Conservation (phyloP, 2,888 invertebrate genomes). For the Leucophenga maculata region DNA sequence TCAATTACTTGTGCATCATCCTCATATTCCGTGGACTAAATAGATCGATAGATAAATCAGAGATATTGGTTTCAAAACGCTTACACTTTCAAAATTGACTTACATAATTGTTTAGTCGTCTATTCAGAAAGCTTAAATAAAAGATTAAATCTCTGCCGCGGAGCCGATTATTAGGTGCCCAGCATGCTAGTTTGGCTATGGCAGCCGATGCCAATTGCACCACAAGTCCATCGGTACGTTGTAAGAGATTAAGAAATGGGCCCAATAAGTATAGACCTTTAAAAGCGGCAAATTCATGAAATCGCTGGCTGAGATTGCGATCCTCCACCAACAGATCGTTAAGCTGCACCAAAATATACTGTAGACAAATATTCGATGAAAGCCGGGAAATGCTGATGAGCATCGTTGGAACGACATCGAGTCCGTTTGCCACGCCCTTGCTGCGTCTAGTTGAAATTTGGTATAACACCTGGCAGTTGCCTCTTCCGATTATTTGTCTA, state of each 20-base stretch:
- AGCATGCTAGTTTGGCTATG: conserved; percentile 97
- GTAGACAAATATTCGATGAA: conserved; percentile 96
- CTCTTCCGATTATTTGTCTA: conserved; percentile 96
- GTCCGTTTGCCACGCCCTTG: conserved; percentile 73
- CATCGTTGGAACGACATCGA: conserved; percentile 78
- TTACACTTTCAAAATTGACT: conserved; percentile 72
- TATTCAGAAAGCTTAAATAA: conserved; percentile 82
- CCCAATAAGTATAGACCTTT: conserved; percentile 92
- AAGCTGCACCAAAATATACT: conserved; percentile 94
- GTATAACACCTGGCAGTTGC: conserved; percentile 93
- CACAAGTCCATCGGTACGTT: conserved; percentile 95
- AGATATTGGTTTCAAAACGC: not conserved
- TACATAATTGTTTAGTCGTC: conserved; percentile 91
- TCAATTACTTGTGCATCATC: too few relatives aligned
- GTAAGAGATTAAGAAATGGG: conserved; percentile 92
- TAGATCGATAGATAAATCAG: too few relatives aligned
- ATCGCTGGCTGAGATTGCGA: conserved; percentile 91
- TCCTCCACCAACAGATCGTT: conserved; percentile 98
- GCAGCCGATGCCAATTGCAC: conserved; percentile 97
- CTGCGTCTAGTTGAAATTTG: conserved; percentile 80
- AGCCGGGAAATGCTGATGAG: conserved; percentile 93
- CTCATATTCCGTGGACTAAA: too few relatives aligned
- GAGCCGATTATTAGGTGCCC: conserved; percentile 76
- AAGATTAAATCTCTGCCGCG: too few relatives aligned
- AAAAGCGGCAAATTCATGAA: conserved; percentile 86